Conservation (phyloP, 53 echinoderm and acorn worm genomes). For the Patiria pectinifera region DNA sequence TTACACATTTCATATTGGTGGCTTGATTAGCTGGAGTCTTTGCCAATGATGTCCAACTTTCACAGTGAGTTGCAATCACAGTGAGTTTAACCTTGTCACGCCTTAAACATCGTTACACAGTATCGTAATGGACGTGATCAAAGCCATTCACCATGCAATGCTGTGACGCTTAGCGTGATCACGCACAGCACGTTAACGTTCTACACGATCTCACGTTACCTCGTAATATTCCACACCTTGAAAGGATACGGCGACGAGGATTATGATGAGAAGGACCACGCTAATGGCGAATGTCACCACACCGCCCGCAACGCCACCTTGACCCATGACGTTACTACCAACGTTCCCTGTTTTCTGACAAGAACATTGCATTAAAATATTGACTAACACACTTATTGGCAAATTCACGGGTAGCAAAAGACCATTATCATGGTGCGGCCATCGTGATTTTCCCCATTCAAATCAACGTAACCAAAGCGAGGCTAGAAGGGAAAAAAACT, state of each 20-base stretch:
- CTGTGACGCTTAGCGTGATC: neutral
- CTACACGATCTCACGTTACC: neutral
- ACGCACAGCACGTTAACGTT: neutral
- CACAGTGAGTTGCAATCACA: no score
- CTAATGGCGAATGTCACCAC: neutral
- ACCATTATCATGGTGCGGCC: no score
- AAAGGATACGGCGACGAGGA: slow-evolving; percentile 60
- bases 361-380: neutral
- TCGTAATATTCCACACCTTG: slow-evolving; percentile 73
- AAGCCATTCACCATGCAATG: neutral
- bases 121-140: no score
- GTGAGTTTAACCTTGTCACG: no score
- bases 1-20: no score
- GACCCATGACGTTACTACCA: neutral
- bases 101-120: no score
- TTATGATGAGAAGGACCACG: slow-evolving; percentile 35
- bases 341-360: neutral
- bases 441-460: no score
- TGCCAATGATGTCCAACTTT: no score
- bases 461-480: no score
- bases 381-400: neutral
- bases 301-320: neutral
- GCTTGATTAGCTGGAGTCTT: no score
- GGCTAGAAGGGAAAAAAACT: no score
- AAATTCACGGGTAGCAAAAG: no score